Base-by-base conservation (phyloP, 2,113 vertebrate species). In the Australoheros scitulus region DNA sequence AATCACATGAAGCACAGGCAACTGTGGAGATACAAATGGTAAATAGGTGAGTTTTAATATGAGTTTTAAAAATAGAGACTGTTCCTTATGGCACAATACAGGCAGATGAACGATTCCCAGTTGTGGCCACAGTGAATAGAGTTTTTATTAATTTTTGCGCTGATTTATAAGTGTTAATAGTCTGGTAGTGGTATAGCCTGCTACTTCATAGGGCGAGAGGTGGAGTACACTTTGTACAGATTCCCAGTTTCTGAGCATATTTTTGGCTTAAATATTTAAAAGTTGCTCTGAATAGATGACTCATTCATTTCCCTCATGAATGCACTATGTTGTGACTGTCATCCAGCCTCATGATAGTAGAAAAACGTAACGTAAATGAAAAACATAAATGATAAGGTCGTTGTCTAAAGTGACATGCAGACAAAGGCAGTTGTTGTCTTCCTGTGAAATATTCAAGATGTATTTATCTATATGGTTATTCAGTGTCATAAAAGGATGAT, bases 11-110 rank as follows among this genome's bases (percentile, higher is more conserved):
- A 79, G 34, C 17, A 36, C 60, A 86, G 61, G 52, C 1, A 8
- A 20, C 77, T 79, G 58, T 59, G 57, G 70, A 89, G 61, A 78
- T 82, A 60, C 61, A 89, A 88, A 83, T 79, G 38, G 72, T 87
- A 89, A 92, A 88, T 72, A 85, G 85, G 85, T 77, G 79, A 92
- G 83, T 86, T 84, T 79, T 52, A 77, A 63, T 47, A 57, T 79
- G 77, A 80, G 72, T 80, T 88, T 81, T 84, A 86, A 88, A 91
- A 88, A 89, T 85, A 87, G 82, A 80, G 65, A 75, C 17, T 3
- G 4, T 79, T 81, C 80, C 58, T 85, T 82, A 65, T 86, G 76
- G 60, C 47, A 10, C 52, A 76, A 85, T 56, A 56, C 55, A 84
- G 79, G 24, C 85, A 90, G 77, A 75, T 83, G 81, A 81, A 86